Evolutionary conservation across 2,797 vertebrate species (phyloP).

Genomic region (Pelodytes ibericus): DNA sequence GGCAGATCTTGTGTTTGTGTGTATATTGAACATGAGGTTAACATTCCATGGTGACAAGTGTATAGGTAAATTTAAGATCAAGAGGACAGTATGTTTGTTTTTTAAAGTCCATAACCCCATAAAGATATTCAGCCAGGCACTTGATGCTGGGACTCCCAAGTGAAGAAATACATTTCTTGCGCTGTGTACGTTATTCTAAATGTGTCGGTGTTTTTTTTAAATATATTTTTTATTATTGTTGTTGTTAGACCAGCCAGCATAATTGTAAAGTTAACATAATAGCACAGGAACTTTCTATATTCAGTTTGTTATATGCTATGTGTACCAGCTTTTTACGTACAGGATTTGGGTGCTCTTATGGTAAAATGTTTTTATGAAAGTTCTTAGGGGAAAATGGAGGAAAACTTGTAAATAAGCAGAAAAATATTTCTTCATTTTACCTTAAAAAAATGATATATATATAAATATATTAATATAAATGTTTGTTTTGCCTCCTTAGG

Average conservation of each 20-base stretch:
- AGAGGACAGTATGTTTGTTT: too few relatives aligned
- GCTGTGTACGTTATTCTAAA: too few relatives aligned
- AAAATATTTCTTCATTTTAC: constrained; percentile 65
- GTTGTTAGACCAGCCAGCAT: background rate
- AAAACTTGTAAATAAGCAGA: constrained; percentile 67
- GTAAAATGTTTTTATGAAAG: constrained; percentile 57
- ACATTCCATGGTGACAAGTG: too few relatives aligned
- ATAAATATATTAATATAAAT: constrained; percentile 67
- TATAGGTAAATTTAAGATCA: too few relatives aligned
- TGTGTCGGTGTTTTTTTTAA: background rate
- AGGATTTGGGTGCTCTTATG: constrained; percentile 69
- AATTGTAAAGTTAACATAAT: background rate
- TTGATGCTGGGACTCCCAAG: too few relatives aligned
- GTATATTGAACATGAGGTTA: too few relatives aligned
- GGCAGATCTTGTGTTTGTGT: too few relatives aligned
- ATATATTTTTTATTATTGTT: background rate
- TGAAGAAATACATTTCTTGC: too few relatives aligned
- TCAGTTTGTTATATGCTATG: constrained; percentile 42
- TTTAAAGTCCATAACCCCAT: too few relatives aligned
- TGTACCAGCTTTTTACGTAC: constrained; percentile 70
- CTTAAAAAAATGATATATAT: too few relatives aligned
- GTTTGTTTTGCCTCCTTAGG: constrained; percentile 63
- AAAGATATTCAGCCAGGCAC: too few relatives aligned
- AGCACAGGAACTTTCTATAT: constrained; percentile 30
- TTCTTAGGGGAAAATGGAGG: constrained; percentile 68